Percentiles rank a stretch among this genome's conserved stretches.
phyloP scores from a whole-genome alignment of 2,797 vertebrate genomes.

The Buceros bicornis region DNA sequence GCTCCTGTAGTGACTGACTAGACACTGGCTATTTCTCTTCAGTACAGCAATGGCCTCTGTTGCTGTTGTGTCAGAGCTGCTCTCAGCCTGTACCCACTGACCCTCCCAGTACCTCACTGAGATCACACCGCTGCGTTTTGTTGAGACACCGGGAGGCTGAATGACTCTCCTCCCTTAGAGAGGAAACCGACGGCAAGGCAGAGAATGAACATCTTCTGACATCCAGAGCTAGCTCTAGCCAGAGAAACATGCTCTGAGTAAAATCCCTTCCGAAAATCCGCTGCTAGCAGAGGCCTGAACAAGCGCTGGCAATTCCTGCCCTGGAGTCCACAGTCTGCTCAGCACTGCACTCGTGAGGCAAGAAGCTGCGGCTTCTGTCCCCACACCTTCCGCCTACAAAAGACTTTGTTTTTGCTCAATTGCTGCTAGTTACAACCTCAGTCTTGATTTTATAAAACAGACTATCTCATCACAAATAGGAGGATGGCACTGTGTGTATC shows the following conservation, averaged over 20 bases:
- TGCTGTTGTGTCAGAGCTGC: background rate
- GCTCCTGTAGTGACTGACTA: background rate
- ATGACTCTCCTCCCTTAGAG: background rate
- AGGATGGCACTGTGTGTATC: background rate
- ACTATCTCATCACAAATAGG: background rate
- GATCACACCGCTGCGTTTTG: background rate
- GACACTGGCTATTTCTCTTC: background rate
- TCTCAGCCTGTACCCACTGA: background rate
- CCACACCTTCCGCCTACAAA: background rate
- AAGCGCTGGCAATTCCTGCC: background rate
- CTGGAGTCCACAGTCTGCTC: background rate
- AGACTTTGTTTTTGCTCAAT: background rate
- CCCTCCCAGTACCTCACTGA: background rate
- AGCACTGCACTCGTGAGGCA: slow-evolving; percentile 51
- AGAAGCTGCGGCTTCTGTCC: background rate
- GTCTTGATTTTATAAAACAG: background rate
- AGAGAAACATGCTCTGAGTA: background rate
- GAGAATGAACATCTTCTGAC: background rate
- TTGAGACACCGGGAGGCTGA: background rate
- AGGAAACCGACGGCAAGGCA: background rate
- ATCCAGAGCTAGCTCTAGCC: background rate
- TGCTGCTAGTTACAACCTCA: background rate
- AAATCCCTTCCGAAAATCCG: background rate
- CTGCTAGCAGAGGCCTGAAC: background rate
- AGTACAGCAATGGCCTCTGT: background rate